phyloP scores from a whole-genome alignment of 2,113 vertebrate species.

The Nicator chloris region DNA sequence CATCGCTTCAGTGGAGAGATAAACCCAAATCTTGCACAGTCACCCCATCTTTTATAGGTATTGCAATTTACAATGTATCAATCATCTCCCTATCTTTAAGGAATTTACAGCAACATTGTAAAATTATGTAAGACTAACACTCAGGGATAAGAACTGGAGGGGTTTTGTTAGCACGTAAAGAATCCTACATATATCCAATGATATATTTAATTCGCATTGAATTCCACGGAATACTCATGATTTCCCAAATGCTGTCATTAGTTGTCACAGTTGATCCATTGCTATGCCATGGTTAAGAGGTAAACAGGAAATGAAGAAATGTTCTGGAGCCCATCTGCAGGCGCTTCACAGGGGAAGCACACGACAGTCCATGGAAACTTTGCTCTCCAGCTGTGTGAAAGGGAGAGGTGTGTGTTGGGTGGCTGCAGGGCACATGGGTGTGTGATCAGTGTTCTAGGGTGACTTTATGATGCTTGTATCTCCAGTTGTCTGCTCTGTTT shows the following conservation, averaged over 20 bases:
- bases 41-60: conserved; percentile 10
- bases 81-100: conserved; percentile 13
- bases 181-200: background rate
- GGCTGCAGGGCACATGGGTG: background rate
- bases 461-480: too few species aligned
- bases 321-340: background rate
- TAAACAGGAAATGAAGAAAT: background rate
- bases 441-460: too few species aligned
- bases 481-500: too few species aligned
- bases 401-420: background rate
- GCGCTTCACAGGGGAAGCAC: background rate
- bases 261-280: background rate
- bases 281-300: background rate
- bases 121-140: conserved; percentile 41
- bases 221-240: background rate
- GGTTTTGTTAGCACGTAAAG: background rate
- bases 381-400: background rate
- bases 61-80: background rate
- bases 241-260: conserved; percentile 15
- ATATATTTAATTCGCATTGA: conserved; percentile 17
- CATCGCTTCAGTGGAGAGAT: background rate
- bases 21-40: conserved; percentile 25
- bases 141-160: background rate
- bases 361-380: background rate
- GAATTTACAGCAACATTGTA: conserved; percentile 15